These are phyloP conservation scores for Micromesistius poutassou DNA, from an alignment of 2,797 vertebrate species.

Conservation along the genomic window DNA sequence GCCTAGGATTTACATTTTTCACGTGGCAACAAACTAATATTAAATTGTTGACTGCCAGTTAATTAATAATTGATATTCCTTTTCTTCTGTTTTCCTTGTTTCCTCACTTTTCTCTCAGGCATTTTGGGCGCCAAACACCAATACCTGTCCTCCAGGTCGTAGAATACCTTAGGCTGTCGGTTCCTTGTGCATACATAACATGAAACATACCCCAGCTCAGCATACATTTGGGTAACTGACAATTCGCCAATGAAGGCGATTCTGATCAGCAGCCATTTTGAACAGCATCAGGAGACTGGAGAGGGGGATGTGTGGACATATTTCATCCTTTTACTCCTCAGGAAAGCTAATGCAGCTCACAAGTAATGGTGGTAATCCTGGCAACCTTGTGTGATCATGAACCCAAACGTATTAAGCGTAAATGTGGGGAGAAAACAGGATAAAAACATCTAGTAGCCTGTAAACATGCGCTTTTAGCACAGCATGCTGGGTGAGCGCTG, in stretches of 20 bases:
- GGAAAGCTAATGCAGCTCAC: neutral
- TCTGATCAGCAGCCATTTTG: too few relatives aligned
- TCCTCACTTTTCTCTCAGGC: neutral
- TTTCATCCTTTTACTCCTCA: neutral
- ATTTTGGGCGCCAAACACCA: neutral
- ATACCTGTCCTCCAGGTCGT: too few relatives aligned
- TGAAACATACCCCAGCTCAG: neutral
- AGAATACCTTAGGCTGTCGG: neutral
- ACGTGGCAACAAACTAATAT: neutral
- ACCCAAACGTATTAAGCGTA: neutral
- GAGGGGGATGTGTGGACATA: neutral
- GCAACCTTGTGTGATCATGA: neutral
- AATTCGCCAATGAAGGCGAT: neutral
- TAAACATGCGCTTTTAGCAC: slow-evolving; percentile 45
- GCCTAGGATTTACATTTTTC: neutral
- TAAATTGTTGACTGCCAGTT: neutral
- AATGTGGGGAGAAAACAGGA: neutral
- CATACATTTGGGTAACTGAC: neutral
- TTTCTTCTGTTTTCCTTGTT: neutral
- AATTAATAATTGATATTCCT: neutral
- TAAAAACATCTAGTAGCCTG: slow-evolving; percentile 50
- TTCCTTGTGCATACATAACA: neutral
- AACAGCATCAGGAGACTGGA: neutral
- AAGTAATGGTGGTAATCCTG: neutral
- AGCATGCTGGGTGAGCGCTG: slow-evolving; percentile 35